These are phyloP conservation scores for Stenodera caucasica DNA, from an alignment of 2,888 invertebrate species.

Conservation along the genomic window DNA sequence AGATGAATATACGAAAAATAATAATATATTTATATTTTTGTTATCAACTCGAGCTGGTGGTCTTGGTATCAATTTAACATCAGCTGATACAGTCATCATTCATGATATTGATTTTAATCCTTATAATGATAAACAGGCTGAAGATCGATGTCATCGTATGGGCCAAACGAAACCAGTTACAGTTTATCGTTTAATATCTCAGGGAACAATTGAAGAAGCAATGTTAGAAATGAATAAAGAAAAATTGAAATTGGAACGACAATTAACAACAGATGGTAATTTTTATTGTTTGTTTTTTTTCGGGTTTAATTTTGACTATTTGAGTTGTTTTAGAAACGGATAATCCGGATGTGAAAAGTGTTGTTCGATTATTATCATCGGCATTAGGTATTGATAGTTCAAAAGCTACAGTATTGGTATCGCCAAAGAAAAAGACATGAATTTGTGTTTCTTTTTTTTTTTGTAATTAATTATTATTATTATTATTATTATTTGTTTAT, in stretches of 20 bases:
- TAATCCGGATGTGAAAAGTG: constrained; percentile 73
- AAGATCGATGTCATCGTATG: constrained; percentile 83
- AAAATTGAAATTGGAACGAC: constrained; percentile 88
- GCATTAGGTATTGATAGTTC: constrained; percentile 66
- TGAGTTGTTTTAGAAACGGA: constrained; percentile 78
- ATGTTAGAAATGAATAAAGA: constrained; percentile 88
- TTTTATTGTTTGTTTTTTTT: constrained; percentile 36
- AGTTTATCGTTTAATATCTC: constrained; percentile 81
- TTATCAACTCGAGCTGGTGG: constrained; percentile 94
- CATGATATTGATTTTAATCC: constrained; percentile 99
- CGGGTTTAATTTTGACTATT: too few relatives aligned
- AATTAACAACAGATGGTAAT: constrained; percentile 67
- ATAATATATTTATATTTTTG: constrained; percentile 83
- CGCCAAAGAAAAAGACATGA: constrained; percentile 39
- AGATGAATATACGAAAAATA: constrained; percentile 80
- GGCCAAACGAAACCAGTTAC: constrained; percentile 81
- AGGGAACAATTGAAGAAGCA: constrained; percentile 89
- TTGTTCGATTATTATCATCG: constrained; percentile 77
- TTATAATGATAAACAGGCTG: constrained; percentile 97
- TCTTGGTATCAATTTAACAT: constrained; percentile 91
- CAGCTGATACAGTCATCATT: constrained; percentile 93
- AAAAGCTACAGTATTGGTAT: constrained; percentile 46
- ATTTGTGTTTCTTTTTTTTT: background rate
- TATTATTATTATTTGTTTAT: background rate
- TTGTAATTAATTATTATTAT: background rate